These are phyloP conservation scores for Aplochiton taeniatus DNA, from an alignment of 2,797 vertebrate species.

Conservation along the genomic window DNA sequence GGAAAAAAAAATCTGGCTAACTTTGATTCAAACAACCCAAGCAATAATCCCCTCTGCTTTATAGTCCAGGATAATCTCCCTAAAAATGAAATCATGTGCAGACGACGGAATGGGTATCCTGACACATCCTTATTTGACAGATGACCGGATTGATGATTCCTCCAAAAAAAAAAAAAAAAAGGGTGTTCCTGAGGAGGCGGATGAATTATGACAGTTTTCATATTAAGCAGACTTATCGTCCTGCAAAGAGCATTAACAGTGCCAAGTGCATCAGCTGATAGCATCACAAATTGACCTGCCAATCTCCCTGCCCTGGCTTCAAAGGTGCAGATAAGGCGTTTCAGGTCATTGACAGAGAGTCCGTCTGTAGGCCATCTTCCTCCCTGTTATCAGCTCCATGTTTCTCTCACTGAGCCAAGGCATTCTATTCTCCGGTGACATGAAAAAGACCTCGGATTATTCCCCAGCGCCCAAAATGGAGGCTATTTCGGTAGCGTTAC, in stretches of 20 bases:
- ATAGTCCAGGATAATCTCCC: slow-evolving; percentile 74
- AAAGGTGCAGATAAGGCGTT: slow-evolving; percentile 80
- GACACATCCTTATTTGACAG: slow-evolving; percentile 64
- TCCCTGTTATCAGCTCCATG: slow-evolving; percentile 64
- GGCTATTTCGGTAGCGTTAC: slow-evolving; percentile 55
- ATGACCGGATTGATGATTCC: slow-evolving; percentile 75
- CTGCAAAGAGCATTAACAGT: slow-evolving; percentile 78
- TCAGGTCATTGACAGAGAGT: slow-evolving; percentile 76
- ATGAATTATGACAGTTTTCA: slow-evolving; percentile 84
- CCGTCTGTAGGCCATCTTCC: slow-evolving; percentile 59
- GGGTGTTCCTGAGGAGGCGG: slow-evolving; percentile 65
- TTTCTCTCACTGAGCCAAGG: slow-evolving; percentile 49
- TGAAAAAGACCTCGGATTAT: slow-evolving; percentile 69
- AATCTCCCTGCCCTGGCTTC: slow-evolving; percentile 75
- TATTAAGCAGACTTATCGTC: slow-evolving; percentile 82
- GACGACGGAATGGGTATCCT: slow-evolving; percentile 51
- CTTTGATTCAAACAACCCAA: slow-evolving; percentile 67
- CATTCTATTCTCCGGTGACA: slow-evolving; percentile 54
- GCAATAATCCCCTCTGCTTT: slow-evolving; percentile 68
- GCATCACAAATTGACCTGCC: slow-evolving; percentile 84
- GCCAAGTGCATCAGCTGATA: slow-evolving; percentile 77
- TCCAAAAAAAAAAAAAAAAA: too few relatives aligned
- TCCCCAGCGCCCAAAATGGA: slow-evolving; percentile 45
- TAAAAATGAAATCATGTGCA: slow-evolving; percentile 74
- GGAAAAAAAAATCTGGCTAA: slow-evolving; percentile 50